phyloP scores from a whole-genome alignment of 2,113 vertebrate species.

The Lophura nycthemera region DNA sequence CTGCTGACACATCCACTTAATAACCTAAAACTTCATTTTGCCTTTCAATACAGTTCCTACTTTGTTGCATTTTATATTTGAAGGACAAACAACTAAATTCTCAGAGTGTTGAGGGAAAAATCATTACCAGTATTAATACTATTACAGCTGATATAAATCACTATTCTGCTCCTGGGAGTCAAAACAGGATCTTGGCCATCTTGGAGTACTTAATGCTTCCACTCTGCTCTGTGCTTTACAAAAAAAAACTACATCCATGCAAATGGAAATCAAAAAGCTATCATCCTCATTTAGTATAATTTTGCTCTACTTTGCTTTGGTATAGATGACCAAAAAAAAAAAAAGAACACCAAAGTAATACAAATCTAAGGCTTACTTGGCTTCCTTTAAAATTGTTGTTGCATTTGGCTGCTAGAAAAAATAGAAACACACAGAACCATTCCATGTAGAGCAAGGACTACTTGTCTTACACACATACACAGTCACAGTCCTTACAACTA shows the following conservation, averaged over 20 bases:
- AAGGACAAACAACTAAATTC: neutral
- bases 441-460: neutral
- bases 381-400: neutral
- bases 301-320: neutral
- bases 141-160: neutral
- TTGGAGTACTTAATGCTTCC: neutral
- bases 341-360: neutral
- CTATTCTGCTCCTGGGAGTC: neutral
- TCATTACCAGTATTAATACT: neutral
- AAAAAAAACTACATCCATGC: neutral
- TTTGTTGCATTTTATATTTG: neutral
- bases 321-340: neutral
- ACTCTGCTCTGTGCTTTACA: neutral
- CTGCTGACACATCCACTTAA: neutral
- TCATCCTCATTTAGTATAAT: neutral
- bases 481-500: neutral
- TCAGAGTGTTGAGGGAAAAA: neutral
- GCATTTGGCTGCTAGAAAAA: neutral
- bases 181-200: neutral
- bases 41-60: neutral
- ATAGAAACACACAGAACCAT: neutral
- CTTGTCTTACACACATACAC: neutral
- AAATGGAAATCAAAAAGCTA: neutral
- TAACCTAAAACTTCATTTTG: neutral
- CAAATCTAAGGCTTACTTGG: neutral